Percentiles rank a stretch among this genome's conserved stretches.
Evolutionary conservation across 1,140 invertebrate species (phyloP).

Genomic region (Drosophila fuyamai): DNA sequence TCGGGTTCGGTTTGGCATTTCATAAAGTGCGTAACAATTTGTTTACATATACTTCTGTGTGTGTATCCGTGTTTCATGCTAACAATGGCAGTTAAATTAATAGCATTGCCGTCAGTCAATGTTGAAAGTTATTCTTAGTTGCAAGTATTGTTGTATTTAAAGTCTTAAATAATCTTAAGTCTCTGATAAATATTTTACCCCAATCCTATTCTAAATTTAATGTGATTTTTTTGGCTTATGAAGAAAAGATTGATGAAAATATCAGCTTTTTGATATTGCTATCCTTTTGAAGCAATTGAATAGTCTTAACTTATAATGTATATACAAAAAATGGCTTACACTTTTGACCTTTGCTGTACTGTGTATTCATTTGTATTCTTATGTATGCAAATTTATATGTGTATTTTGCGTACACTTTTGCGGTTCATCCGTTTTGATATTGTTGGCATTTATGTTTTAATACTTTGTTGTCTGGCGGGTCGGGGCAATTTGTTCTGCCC

Average conservation of each 20-base stretch:
- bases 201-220: no score
- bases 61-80: slow-evolving; percentile 33
- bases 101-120: not conserved
- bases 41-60: slow-evolving; percentile 61
- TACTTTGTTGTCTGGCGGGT: slow-evolving; percentile 43
- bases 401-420: slow-evolving; percentile 41
- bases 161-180: no score
- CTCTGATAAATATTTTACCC: no score
- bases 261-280: no score
- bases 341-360: slow-evolving; percentile 2
- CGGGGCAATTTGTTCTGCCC: slow-evolving; percentile 33
- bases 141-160: not conserved
- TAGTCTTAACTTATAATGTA: no score
- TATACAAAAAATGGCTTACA: not conserved
- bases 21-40: slow-evolving; percentile 78
- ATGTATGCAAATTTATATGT: slow-evolving; percentile 25
- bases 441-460: slow-evolving; percentile 58
- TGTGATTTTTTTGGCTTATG: no score
- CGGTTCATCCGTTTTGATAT: slow-evolving; percentile 61
- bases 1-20: slow-evolving; percentile 57
- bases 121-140: not conserved
- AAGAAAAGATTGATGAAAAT: no score
- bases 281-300: no score
- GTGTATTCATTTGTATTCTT: slow-evolving; percentile 8
- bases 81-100: slow-evolving; percentile 3